A percentile compares a stretch with the other conserved stretches of the same genome.
Evolutionary conservation across 2,113 vertebrate species (phyloP).

Genomic region (Xerus inauris): DNA sequence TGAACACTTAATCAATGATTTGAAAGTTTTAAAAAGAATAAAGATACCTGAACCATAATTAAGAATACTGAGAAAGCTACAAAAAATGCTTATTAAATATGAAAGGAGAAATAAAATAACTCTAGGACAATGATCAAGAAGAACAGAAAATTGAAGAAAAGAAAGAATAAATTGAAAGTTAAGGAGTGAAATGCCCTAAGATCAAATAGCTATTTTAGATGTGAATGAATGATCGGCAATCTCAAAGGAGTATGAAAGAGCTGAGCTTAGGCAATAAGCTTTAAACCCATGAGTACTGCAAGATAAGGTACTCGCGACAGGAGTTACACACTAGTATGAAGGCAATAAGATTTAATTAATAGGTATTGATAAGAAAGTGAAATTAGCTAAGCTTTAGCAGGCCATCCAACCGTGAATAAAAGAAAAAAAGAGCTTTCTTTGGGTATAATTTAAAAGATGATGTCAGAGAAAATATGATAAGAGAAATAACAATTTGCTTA

Average conservation of each 20-base stretch:
- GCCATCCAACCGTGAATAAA: not conserved
- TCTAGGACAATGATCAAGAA: not conserved
- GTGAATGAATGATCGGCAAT: not conserved
- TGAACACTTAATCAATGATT: constrained; percentile 4
- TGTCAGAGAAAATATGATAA: not conserved
- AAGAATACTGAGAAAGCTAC: not conserved
- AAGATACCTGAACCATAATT: not conserved
- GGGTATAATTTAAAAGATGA: not conserved
- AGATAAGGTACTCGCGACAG: not conserved
- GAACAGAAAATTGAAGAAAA: constrained; percentile 13
- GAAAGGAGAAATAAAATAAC: constrained; percentile 25
- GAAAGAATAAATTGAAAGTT: not conserved
- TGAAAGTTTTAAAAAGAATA: constrained; percentile 19
- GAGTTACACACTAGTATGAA: not conserved
- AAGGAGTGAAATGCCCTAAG: not conserved
- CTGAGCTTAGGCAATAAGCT: not conserved
- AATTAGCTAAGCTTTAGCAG: not conserved
- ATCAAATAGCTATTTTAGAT: not conserved
- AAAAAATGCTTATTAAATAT: not conserved
- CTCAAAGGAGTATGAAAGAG: not conserved
- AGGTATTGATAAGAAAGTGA: not conserved
- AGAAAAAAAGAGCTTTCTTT: not conserved
- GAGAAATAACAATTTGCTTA: constrained; percentile 5
- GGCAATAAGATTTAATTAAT: not conserved
- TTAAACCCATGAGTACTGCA: not conserved